These are phyloP conservation scores for Fulmarus glacialis DNA, from an alignment of 2,113 vertebrate genomes.

Conservation along the genomic window DNA sequence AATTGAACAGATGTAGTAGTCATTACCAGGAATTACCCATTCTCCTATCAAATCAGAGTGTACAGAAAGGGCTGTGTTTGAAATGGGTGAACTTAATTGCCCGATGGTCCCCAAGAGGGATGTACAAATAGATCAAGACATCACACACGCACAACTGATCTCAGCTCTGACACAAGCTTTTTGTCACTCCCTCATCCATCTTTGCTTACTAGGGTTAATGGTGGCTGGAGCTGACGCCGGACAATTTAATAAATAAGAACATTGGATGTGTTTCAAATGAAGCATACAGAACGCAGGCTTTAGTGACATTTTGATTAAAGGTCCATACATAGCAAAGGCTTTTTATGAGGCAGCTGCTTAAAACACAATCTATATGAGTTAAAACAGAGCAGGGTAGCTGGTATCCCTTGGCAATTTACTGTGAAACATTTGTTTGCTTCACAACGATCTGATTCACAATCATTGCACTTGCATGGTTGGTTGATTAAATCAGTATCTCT, in stretches of 20 bases:
- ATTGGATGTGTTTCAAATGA: slow-evolving; percentile 49
- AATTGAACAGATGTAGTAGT: slow-evolving; percentile 80
- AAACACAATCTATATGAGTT: slow-evolving; percentile 52
- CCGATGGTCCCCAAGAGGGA: slow-evolving; percentile 67
- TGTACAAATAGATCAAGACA: slow-evolving; percentile 80
- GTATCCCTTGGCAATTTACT: slow-evolving; percentile 55
- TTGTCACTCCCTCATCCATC: slow-evolving; percentile 69
- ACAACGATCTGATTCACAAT: slow-evolving; percentile 52
- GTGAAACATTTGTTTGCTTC: slow-evolving; percentile 58
- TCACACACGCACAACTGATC: slow-evolving; percentile 35
- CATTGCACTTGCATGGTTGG: slow-evolving; percentile 9
- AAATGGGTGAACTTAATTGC: slow-evolving; percentile 76
- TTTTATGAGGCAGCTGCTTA: slow-evolving; percentile 62
- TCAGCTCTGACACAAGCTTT: slow-evolving; percentile 56
- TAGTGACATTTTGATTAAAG: slow-evolving; percentile 66
- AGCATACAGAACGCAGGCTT: slow-evolving; percentile 28
- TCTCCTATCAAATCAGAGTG: slow-evolving; percentile 69
- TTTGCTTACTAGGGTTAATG: slow-evolving; percentile 65
- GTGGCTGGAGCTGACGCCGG: not conserved
- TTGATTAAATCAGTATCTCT: slow-evolving; percentile 51
- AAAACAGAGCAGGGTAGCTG: slow-evolving; percentile 33
- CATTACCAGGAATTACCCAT: slow-evolving; percentile 76
- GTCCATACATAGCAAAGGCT: not conserved
- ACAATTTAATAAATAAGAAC: slow-evolving; percentile 63
- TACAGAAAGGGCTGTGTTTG: slow-evolving; percentile 54